These are phyloP conservation scores for Subacronicta megacephala DNA, from an alignment of 2,888 invertebrate species.

Conservation along the genomic window DNA sequence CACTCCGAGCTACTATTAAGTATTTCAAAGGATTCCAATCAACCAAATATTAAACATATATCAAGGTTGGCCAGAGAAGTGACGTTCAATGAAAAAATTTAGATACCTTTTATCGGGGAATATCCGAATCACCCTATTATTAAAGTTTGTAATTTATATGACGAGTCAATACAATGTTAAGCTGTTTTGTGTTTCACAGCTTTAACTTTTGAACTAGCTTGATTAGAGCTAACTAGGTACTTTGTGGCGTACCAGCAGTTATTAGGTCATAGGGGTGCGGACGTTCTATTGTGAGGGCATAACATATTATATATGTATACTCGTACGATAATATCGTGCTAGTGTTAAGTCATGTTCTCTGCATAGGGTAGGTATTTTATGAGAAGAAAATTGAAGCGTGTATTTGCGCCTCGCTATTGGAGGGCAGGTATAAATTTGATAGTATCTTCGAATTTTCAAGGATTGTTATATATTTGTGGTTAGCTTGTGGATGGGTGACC, in stretches of 20 bases:
- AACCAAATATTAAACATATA: too few species aligned
- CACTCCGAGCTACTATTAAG: too few species aligned
- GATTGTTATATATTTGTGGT: too few species aligned
- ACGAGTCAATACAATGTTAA: slow-evolving; percentile 5
- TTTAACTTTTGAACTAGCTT: slow-evolving; percentile 35
- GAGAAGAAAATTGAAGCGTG: neutral
- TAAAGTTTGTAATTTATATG: slow-evolving; percentile 6
- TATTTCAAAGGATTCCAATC: too few species aligned
- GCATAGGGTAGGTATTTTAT: neutral
- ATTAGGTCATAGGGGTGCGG: slow-evolving; percentile 39
- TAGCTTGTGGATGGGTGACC: too few species aligned
- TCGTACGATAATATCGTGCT: slow-evolving; percentile 1
- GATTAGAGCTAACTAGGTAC: slow-evolving; percentile 35
- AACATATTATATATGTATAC: slow-evolving; percentile 1
- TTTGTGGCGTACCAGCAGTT: slow-evolving; percentile 27
- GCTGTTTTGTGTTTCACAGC: slow-evolving; percentile 16
- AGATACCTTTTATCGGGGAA: too few species aligned
- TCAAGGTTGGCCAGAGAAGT: too few species aligned
- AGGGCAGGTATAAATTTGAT: too few species aligned
- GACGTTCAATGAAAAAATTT: too few species aligned
- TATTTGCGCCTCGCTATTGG: too few species aligned
- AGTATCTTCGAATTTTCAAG: too few species aligned
- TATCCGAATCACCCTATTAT: too few species aligned
- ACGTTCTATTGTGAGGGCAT: slow-evolving; percentile 16
- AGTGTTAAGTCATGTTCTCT: neutral